Conservation (phyloP, 2,797 vertebrate species). For the Balearica regulorum region DNA sequence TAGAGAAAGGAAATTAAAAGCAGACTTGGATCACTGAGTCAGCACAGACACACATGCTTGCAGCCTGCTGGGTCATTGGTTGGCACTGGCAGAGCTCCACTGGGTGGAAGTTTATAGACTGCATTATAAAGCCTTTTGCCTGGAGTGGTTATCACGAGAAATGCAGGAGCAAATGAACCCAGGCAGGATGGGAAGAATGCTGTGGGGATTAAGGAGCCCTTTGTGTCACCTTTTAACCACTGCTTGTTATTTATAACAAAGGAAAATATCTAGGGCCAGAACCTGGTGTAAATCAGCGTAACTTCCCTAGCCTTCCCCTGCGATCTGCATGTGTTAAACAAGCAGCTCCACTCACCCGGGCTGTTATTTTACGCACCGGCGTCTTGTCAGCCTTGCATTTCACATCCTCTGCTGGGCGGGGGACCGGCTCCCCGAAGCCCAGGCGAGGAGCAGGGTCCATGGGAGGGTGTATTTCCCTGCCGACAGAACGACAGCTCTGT, state of each 20-base stretch:
- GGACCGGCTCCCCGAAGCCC: neutral
- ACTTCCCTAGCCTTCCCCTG: neutral
- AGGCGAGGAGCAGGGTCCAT: rapidly evolving
- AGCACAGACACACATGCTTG: neutral
- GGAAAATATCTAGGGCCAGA: neutral
- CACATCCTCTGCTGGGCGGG: neutral
- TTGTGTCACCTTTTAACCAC: neutral
- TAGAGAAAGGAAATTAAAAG: slow-evolving; percentile 58
- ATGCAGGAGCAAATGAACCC: neutral
- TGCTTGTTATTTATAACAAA: neutral
- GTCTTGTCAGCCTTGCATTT: neutral
- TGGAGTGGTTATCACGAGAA: neutral
- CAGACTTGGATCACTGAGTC: slow-evolving; percentile 48
- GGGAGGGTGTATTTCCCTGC: neutral
- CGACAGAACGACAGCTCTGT: neutral
- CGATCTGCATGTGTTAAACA: neutral
- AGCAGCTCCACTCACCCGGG: neutral
- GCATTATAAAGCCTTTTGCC: neutral
- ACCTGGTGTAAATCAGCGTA: neutral
- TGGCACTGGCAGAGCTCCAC: slow-evolving; percentile 11
- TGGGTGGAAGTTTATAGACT: slow-evolving; percentile 1
- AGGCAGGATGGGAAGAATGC: neutral
- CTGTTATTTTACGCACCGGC: neutral
- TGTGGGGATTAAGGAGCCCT: neutral
- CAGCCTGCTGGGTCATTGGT: slow-evolving; percentile 29